Percentiles rank a stretch among this genome's conserved stretches.
Evolutionary conservation across 2,113 vertebrate genomes (phyloP).

Genomic region (Poeciliopsis occidentalis): DNA sequence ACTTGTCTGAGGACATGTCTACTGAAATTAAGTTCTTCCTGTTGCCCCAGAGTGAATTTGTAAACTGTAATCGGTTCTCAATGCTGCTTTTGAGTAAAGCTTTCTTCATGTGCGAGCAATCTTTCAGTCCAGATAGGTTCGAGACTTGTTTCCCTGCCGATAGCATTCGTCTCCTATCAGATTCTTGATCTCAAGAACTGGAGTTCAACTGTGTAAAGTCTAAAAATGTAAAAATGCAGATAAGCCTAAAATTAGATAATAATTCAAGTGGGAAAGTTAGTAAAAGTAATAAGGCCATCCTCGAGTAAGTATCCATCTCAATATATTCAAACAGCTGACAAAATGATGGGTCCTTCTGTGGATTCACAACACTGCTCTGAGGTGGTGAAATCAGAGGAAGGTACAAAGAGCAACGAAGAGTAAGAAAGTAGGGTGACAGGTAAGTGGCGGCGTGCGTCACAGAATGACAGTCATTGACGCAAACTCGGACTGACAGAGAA

Average conservation of each 20-base stretch:
- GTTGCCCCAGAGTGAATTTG: too few relatives aligned
- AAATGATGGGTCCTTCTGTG: conserved; percentile 35
- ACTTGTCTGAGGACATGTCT: too few relatives aligned
- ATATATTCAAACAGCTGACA: conserved; percentile 26
- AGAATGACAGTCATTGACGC: conserved; percentile 28
- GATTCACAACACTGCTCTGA: neutral
- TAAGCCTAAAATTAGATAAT: conserved; percentile 23
- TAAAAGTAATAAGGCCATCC: conserved; percentile 18
- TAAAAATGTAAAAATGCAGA: conserved; percentile 1
- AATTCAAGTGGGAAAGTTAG: conserved; percentile 6
- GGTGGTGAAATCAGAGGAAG: conserved; percentile 3
- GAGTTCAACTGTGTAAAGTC: too few relatives aligned
- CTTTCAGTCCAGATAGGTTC: too few relatives aligned
- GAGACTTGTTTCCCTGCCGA: too few relatives aligned
- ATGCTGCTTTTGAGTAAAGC: too few relatives aligned
- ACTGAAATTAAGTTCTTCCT: too few relatives aligned
- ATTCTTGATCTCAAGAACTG: too few relatives aligned
- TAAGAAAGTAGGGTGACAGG: conserved; percentile 16
- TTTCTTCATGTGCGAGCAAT: too few relatives aligned
- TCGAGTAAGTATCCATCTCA: conserved; percentile 27
- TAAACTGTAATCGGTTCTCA: too few relatives aligned
- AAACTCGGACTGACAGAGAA: conserved; percentile 8
- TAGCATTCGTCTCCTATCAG: too few relatives aligned
- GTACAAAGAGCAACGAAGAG: conserved; percentile 4
- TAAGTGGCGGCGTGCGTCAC: conserved; percentile 39